These are phyloP conservation scores for Diogma glabrata DNA, from an alignment of 2,888 invertebrate genomes.

Conservation along the genomic window DNA sequence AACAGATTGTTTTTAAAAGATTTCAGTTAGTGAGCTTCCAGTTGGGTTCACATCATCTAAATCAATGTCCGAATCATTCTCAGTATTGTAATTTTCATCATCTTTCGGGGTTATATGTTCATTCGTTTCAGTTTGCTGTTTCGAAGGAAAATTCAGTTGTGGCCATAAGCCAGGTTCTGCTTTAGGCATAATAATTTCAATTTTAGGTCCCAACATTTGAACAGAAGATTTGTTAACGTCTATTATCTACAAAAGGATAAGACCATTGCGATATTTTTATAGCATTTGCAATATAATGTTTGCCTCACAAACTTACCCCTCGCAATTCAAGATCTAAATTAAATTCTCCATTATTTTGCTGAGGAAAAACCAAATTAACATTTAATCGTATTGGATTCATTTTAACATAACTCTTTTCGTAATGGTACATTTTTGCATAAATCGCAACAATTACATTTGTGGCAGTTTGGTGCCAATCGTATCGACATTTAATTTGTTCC, in stretches of 20 bases:
- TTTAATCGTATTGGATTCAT: slow-evolving; percentile 73
- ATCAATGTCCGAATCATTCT: slow-evolving; percentile 47
- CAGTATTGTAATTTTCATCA: no score
- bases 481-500: slow-evolving; percentile 57
- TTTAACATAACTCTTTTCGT: slow-evolving; percentile 59
- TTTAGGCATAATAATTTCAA: slow-evolving; percentile 85
- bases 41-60: slow-evolving; percentile 68
- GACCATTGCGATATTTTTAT: slow-evolving; percentile 10
- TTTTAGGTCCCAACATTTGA: slow-evolving; percentile 76
- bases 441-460: slow-evolving; percentile 73
- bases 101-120: slow-evolving; percentile 6
- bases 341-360: slow-evolving; percentile 58
- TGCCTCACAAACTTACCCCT: slow-evolving; percentile 53
- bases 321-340: slow-evolving; percentile 65
- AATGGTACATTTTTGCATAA: slow-evolving; percentile 84
- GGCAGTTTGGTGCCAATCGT: slow-evolving; percentile 94
- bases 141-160: slow-evolving; percentile 51
- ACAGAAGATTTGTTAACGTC: slow-evolving; percentile 58
- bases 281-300: background rate
- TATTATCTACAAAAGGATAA: slow-evolving; percentile 52
- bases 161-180: slow-evolving; percentile 75
- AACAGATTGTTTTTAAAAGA: no score
- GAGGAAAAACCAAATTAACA: slow-evolving; percentile 64
- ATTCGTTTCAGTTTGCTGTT: slow-evolving; percentile 13
- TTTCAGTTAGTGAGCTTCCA: no score